Percentiles rank a stretch among this genome's conserved stretches.
Evolutionary conservation across 2,888 invertebrate species (phyloP).

Genomic region (Tachina fera): DNA sequence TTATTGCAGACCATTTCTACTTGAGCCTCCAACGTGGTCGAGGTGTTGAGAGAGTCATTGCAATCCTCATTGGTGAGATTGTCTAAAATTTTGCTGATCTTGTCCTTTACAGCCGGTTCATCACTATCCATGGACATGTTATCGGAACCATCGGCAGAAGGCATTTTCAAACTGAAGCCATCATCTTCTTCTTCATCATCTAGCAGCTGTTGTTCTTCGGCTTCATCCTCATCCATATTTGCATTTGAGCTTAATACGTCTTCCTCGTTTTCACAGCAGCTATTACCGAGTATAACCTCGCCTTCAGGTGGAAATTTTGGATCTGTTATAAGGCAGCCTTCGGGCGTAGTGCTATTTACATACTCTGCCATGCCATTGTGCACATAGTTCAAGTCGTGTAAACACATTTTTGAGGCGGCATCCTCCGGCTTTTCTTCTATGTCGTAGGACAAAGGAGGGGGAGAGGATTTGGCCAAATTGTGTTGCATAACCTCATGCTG

Average conservation of each 20-base stretch:
- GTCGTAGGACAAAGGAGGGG: slow-evolving; percentile 55
- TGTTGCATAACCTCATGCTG: slow-evolving; percentile 63
- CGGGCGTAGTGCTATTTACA: slow-evolving; percentile 30
- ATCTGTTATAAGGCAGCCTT: slow-evolving; percentile 62
- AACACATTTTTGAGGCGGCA: slow-evolving; percentile 36
- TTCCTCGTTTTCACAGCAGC: slow-evolving; percentile 60
- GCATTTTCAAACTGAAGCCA: slow-evolving; percentile 80
- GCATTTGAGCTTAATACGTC: slow-evolving; percentile 32
- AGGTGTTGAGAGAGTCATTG: slow-evolving; percentile 76
- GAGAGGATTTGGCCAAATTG: slow-evolving; percentile 56
- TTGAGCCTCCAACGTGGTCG: slow-evolving; percentile 75
- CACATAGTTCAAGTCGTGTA: slow-evolving; percentile 60
- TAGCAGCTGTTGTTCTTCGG: slow-evolving; percentile 28
- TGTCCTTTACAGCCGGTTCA: slow-evolving; percentile 80
- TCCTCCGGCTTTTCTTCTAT: slow-evolving; percentile 46
- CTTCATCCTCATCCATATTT: slow-evolving; percentile 27
- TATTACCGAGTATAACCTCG: slow-evolving; percentile 53
- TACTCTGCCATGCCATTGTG: slow-evolving; percentile 43
- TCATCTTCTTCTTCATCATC: slow-evolving; percentile 80
- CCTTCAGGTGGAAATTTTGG: slow-evolving; percentile 66
- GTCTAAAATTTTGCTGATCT: slow-evolving; percentile 81
- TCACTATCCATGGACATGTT: slow-evolving; percentile 80
- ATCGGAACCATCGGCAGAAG: slow-evolving; percentile 77
- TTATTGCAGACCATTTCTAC: slow-evolving; percentile 71
- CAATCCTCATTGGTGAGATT: slow-evolving; percentile 81